A percentile compares a stretch with the other conserved stretches of the same genome.
phyloP scores from a whole-genome alignment of 2,113 vertebrate genomes.

The Prolemur simus region DNA sequence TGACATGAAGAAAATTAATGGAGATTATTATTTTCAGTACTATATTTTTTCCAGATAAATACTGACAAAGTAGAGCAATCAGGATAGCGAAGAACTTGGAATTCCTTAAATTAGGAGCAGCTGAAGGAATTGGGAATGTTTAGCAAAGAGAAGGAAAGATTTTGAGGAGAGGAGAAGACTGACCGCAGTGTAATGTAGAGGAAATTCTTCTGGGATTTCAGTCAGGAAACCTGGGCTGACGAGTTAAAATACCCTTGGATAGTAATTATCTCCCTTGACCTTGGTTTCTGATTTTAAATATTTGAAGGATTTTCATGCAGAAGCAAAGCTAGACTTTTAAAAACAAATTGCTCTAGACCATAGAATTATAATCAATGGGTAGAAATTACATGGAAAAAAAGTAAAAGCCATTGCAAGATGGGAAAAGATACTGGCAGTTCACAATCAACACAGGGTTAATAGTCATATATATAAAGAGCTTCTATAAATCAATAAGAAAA shows the following conservation, averaged over 20 bases:
- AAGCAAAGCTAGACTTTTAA: background rate
- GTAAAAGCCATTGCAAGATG: background rate
- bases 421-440: background rate
- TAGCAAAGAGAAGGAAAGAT: background rate
- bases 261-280: background rate
- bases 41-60: background rate
- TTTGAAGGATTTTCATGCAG: background rate
- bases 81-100: background rate
- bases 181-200: background rate
- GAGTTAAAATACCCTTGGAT: background rate
- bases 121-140: background rate
- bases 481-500: constrained; percentile 19
- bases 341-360: background rate
- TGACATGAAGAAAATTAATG: background rate
- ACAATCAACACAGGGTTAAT: background rate
- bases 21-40: constrained; percentile 29
- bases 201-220: background rate
- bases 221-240: background rate
- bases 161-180: background rate
- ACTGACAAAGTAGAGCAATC: background rate
- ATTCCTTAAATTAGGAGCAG: background rate
- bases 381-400: background rate
- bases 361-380: background rate
- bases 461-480: background rate
- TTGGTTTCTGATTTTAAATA: constrained; percentile 26